These are phyloP conservation scores for Antrozous pallidus DNA, from an alignment of 2,797 vertebrate genomes.

Conservation along the genomic window DNA sequence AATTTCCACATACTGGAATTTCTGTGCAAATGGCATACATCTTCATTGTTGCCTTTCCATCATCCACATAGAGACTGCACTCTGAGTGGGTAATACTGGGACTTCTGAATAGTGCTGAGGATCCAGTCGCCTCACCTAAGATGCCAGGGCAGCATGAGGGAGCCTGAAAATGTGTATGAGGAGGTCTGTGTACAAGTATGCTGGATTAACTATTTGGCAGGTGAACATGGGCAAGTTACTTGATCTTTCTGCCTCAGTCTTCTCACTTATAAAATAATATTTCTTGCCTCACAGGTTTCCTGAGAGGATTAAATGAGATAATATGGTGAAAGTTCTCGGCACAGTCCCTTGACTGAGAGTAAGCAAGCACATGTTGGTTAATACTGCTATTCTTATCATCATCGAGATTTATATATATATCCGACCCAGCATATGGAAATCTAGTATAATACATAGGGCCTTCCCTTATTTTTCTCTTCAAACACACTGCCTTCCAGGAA, in stretches of 20 bases:
- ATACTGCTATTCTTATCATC: neutral
- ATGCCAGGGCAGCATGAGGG: neutral
- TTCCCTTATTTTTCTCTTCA: neutral
- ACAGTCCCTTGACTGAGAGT: neutral
- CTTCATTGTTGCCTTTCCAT: neutral
- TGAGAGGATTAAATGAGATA: neutral
- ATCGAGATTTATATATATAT: neutral
- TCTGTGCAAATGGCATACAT: neutral
- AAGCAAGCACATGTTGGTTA: neutral
- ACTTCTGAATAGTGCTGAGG: neutral
- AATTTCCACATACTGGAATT: neutral
- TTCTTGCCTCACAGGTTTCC: neutral
- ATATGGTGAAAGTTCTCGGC: neutral
- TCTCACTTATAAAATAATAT: neutral
- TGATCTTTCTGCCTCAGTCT: neutral
- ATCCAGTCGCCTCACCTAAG: neutral
- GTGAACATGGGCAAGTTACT: neutral
- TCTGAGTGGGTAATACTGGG: neutral
- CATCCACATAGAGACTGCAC: neutral
- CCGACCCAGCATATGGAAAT: neutral
- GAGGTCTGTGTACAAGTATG: neutral
- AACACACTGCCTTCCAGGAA: neutral
- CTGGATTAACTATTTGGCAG: neutral
- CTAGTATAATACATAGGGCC: neutral
- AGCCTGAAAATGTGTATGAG: rapidly evolving